Base-by-base conservation (phyloP, 2,797 vertebrate genomes). In the Anas bernieri region DNA sequence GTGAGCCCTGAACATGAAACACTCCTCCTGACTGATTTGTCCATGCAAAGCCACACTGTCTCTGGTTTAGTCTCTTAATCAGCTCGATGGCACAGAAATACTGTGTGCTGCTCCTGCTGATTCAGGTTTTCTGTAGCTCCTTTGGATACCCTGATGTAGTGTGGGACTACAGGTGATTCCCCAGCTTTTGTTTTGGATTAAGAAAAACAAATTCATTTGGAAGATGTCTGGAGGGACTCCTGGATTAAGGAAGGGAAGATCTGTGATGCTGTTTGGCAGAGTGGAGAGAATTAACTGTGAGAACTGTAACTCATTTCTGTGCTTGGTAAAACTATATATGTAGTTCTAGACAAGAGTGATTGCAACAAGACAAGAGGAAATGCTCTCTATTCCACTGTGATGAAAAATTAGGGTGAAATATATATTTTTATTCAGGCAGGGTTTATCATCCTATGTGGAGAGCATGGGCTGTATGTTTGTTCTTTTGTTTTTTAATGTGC, bases 331-430 rank as follows among this genome's bases (percentile, higher is more conserved):
- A 90, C 45, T 41, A 56, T 50, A 14, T 0, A 0, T 86, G 7
- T 83, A n/a, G 74, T 91, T 83, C 63, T 67, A 63, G 62, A 72
- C 21, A 82, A 61, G 23, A 92, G 23, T 52, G 69, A 50, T n/a
- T 85, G 52, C 46, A 82, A 84, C 48, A 80, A 62, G 69, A 67
- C 25, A 45, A 67, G 45, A 76, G 9, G 28, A 83, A 91, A 54
- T 67, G 20, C 23, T 83, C 11, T 75, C 72, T 39, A 1, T 86
- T 76, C 30, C 33, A 76, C 45, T 70, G n/a, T 62, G 45, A 77
- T 89, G 62, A 87, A 76, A 96, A 95, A 94, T 94, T 82, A 87
- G 67, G 43, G 56, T 39, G 33, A 93, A 83, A 92, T 74, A 41
- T 12, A 6, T 83, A 76, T 91, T 77, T 83, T 86, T 54, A 78